A percentile compares a stretch with the other conserved stretches of the same genome.
These are phyloP conservation scores for Laticauda laticaudata DNA, from an alignment of 2,113 vertebrate species.

Conservation along the genomic window DNA sequence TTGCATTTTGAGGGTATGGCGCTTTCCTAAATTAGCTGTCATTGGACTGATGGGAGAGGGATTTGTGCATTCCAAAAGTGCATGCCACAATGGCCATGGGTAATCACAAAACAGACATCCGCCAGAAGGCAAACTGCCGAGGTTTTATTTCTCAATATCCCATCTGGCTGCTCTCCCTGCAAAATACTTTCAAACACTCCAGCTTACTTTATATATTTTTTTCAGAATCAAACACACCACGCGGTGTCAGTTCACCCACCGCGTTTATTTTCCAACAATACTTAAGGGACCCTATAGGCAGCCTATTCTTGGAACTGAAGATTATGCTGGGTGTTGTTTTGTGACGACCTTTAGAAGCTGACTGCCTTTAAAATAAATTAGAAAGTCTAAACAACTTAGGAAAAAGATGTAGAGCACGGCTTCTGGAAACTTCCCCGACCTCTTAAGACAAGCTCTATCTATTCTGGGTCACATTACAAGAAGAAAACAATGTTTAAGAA, in stretches of 20 bases:
- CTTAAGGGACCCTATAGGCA: not conserved
- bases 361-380: not conserved
- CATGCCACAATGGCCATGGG: not conserved
- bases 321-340: not conserved
- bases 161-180: not conserved
- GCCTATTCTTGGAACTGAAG: not conserved
- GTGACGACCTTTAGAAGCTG: not conserved
- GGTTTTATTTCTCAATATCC: not conserved
- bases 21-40: not conserved
- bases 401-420: not conserved
- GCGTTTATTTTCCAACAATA: not conserved
- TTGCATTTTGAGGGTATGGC: not conserved
- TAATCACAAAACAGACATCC: not conserved
- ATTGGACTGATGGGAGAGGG: not conserved
- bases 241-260: not conserved
- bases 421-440: not conserved
- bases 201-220: not conserved
- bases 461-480: not conserved
- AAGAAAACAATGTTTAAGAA: not conserved
- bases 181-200: not conserved
- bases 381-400: not conserved
- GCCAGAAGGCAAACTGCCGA: not conserved
- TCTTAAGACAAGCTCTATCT: not conserved
- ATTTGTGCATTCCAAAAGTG: not conserved
- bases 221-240: not conserved